Percentiles rank a stretch among this genome's conserved stretches.
Conservation (phyloP, 1,140 invertebrate genomes). For the Latrodectus geometricus region DNA sequence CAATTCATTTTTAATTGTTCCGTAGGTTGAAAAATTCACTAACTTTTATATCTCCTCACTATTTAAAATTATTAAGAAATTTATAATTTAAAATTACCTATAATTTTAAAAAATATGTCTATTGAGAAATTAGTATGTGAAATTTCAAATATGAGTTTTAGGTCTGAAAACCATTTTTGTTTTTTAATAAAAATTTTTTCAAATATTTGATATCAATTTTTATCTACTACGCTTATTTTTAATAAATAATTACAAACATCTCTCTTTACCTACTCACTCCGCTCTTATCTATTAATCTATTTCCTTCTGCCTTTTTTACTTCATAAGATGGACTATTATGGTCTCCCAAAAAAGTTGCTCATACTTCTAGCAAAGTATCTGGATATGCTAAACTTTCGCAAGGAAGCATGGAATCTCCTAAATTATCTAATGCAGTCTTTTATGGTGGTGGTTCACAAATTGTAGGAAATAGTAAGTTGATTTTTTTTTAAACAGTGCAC, state of each 20-base stretch:
- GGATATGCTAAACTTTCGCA: slow-evolving; percentile 30
- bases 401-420: slow-evolving; percentile 28
- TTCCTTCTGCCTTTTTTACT: slow-evolving; percentile 24
- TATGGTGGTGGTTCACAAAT: slow-evolving; percentile 40
- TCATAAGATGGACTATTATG: slow-evolving; percentile 38
- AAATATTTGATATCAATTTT: too few relatives aligned
- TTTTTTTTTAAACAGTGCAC: neutral
- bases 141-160: too few relatives aligned
- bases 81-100: too few relatives aligned
- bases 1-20: too few relatives aligned
- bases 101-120: too few relatives aligned
- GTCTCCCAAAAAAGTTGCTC: slow-evolving; percentile 40
- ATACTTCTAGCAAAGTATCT: slow-evolving; percentile 8
- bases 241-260: neutral
- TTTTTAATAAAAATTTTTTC: too few relatives aligned
- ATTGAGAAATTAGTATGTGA: too few relatives aligned
- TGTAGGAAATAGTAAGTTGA: slow-evolving; percentile 40
- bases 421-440: slow-evolving; percentile 19
- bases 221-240: neutral
- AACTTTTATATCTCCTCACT: too few relatives aligned
- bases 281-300: slow-evolving; percentile 12
- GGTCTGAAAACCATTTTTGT: too few relatives aligned
- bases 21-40: too few relatives aligned
- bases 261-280: neutral
- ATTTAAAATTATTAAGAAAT: too few relatives aligned